Conservation (phyloP, 2,797 vertebrate genomes). For the Mormyrops boulengeri region DNA sequence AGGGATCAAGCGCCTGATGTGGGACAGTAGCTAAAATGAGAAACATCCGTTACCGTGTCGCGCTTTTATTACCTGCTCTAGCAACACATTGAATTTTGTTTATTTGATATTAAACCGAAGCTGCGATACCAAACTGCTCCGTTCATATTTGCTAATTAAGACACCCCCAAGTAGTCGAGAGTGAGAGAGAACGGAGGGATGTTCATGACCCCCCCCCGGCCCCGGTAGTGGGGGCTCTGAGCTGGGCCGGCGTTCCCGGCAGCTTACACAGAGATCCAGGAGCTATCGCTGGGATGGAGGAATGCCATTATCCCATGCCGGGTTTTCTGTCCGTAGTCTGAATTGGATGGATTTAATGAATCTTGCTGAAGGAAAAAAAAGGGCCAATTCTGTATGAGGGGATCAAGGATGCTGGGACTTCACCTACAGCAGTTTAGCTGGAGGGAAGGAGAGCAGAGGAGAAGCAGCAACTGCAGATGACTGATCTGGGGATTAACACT, state of each 20-base stretch:
- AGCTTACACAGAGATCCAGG: constrained; percentile 55
- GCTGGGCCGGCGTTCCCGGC: constrained; percentile 42
- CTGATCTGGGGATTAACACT: constrained; percentile 44
- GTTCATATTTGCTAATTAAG: neutral
- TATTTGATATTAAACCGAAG: neutral
- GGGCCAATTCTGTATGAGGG: constrained; percentile 51
- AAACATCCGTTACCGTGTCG: neutral
- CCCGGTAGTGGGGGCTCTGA: neutral
- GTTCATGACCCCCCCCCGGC: neutral
- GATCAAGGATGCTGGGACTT: constrained; percentile 62
- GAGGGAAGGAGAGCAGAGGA: constrained; percentile 31
- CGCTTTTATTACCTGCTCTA: neutral
- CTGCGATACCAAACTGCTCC: neutral
- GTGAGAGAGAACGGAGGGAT: neutral
- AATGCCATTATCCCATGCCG: constrained; percentile 66
- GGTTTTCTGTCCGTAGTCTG: constrained; percentile 35
- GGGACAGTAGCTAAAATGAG: neutral
- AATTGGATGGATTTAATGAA: constrained; percentile 64
- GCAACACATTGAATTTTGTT: neutral
- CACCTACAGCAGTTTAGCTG: constrained; percentile 38
- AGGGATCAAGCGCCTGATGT: neutral
- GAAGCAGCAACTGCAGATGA: constrained; percentile 31
- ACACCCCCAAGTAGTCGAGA: neutral
- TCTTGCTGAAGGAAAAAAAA: constrained; percentile 58
- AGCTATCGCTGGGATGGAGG: constrained; percentile 68